Percentiles rank a stretch among this genome's conserved stretches.
Conservation (phyloP, 2,797 vertebrate species). For the Rachycentron canadum region DNA sequence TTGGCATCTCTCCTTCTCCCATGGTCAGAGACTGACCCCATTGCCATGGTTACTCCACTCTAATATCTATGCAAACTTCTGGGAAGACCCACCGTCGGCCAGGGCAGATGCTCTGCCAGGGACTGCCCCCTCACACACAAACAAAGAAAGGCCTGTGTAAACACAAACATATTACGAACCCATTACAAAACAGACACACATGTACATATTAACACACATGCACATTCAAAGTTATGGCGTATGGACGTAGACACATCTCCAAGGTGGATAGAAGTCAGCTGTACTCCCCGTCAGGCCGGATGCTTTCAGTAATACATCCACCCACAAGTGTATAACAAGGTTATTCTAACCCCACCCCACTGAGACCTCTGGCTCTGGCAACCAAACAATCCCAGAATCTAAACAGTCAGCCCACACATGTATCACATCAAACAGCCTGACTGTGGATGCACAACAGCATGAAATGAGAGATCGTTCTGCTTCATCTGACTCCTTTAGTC, state of each 20-base stretch:
- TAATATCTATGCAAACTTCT: constrained; percentile 67
- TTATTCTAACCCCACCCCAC: constrained; percentile 74
- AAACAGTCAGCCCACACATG: constrained; percentile 66
- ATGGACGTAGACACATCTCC: constrained; percentile 1
- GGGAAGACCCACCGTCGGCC: constrained; percentile 59
- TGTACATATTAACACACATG: constrained; percentile 8
- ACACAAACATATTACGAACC: constrained; percentile 16
- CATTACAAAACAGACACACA: constrained; percentile 22
- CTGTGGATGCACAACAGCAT: constrained; percentile 39
- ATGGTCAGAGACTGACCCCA: constrained; percentile 65
- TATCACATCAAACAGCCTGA: constrained; percentile 53
- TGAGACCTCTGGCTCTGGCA: constrained; percentile 57
- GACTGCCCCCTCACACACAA: constrained; percentile 19
- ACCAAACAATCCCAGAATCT: constrained; percentile 64
- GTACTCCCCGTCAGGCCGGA: constrained; percentile 41
- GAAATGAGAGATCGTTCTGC: constrained; percentile 33
- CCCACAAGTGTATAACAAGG: constrained; percentile 69
- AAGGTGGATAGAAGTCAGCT: constrained; percentile 36
- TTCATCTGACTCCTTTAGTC: constrained; percentile 7
- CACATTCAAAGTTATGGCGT: neutral
- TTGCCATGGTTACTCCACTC: constrained; percentile 68
- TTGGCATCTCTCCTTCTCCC: constrained; percentile 64
- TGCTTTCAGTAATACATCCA: constrained; percentile 57
- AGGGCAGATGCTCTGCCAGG: neutral
- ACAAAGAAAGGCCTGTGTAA: constrained; percentile 32